These are phyloP conservation scores for Timema cristinae DNA, from an alignment of 2,888 invertebrate genomes.

Conservation along the genomic window DNA sequence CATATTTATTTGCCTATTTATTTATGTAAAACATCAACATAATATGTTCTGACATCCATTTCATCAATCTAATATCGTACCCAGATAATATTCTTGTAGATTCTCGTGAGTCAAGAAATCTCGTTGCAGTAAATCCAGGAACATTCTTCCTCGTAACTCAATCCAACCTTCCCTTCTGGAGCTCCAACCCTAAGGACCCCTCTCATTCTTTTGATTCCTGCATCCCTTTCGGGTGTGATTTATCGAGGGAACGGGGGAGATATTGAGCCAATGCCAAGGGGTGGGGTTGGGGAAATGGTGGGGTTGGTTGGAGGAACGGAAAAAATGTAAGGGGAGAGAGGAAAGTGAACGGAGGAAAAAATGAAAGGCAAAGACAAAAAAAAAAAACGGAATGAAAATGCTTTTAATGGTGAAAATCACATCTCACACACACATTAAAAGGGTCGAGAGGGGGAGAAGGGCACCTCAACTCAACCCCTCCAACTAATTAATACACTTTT, in stretches of 20 bases:
- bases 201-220: slow-evolving; percentile 10
- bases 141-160: too few species aligned
- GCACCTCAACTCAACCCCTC: slow-evolving; percentile 23
- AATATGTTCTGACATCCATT: too few species aligned
- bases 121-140: too few species aligned
- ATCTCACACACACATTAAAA: slow-evolving; percentile 28
- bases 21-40: too few species aligned
- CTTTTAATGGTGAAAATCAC: slow-evolving; percentile 31
- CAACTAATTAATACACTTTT: slow-evolving; percentile 48
- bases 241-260: slow-evolving; percentile 26
- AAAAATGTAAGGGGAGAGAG: slow-evolving; percentile 18
- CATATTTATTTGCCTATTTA: too few species aligned
- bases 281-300: slow-evolving; percentile 12
- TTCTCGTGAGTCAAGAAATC: too few species aligned
- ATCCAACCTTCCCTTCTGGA: too few species aligned
- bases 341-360: slow-evolving; percentile 17
- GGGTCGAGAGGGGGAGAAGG: slow-evolving; percentile 14
- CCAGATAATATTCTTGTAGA: too few species aligned
- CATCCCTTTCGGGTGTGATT: slow-evolving; percentile 25
- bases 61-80: too few species aligned
- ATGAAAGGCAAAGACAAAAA: slow-evolving; percentile 20
- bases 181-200: neutral
- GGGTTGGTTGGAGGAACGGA: slow-evolving; percentile 11
- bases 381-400: slow-evolving; percentile 21
- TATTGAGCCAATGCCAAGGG: slow-evolving; percentile 22